Percentiles rank a stretch among this genome's conserved stretches.
These are phyloP conservation scores for Esox masquinongy DNA, from an alignment of 2,797 vertebrate species.

Conservation along the genomic window DNA sequence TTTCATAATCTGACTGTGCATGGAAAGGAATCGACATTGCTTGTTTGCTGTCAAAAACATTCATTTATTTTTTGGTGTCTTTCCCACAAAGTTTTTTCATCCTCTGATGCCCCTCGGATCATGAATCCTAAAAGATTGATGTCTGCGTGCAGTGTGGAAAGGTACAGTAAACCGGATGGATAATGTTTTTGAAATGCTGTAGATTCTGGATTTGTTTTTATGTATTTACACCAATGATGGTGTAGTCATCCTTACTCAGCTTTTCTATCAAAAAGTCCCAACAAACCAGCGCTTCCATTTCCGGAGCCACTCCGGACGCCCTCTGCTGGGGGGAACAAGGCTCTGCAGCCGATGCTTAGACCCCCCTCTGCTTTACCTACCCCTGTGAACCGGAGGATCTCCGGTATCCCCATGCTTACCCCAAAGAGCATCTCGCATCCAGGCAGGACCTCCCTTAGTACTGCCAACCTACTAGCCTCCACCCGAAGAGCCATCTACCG, in stretches of 20 bases:
- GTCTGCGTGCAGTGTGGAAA: slow-evolving; percentile 61
- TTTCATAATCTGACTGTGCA: neutral
- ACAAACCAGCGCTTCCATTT: slow-evolving; percentile 38
- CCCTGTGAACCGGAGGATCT: slow-evolving; percentile 67
- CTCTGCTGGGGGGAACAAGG: slow-evolving; percentile 37
- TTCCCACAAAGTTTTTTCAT: slow-evolving; percentile 45
- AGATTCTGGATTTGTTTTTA: neutral
- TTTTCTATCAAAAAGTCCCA: slow-evolving; percentile 50
- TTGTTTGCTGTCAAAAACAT: neutral
- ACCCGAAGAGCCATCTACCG: slow-evolving; percentile 31
- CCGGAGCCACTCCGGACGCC: slow-evolving; percentile 51
- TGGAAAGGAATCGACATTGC: neutral
- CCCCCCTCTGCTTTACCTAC: slow-evolving; percentile 80
- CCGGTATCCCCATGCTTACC: slow-evolving; percentile 68
- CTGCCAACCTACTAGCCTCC: slow-evolving; percentile 32
- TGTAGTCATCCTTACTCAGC: neutral
- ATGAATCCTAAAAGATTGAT: slow-evolving; percentile 63
- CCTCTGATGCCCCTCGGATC: slow-evolving; percentile 58
- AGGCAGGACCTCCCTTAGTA: slow-evolving; percentile 10
- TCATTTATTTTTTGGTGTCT: neutral
- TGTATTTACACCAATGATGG: neutral
- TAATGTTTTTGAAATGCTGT: neutral
- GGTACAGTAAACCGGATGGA: slow-evolving; percentile 51
- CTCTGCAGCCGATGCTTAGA: slow-evolving; percentile 61
- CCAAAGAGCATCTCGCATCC: slow-evolving; percentile 61